Base-by-base conservation (phyloP, 2,797 vertebrate genomes). In the Cottoperca gobio region DNA sequence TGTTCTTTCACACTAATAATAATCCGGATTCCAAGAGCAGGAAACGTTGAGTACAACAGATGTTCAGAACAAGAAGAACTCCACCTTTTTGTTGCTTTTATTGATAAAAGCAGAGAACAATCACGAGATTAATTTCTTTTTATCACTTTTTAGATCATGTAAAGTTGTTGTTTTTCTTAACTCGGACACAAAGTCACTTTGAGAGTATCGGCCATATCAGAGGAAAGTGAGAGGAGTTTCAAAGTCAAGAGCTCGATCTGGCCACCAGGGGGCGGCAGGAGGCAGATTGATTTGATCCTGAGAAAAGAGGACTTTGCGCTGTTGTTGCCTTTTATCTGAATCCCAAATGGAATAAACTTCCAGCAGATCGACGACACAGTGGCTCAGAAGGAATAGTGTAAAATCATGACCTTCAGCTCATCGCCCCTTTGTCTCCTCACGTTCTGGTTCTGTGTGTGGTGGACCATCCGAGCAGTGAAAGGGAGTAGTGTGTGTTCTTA, bases 81-180 rank as follows among this genome's bases (percentile, higher is more conserved):
- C 46, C 61, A 45, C 24, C 2, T 48, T 17, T 62, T n/a, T n/a
- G 70, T 68, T 69, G 70, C 73, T 89, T 84, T 73, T 59, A 49
- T 58, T 49, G 21, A 49, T 67, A 83, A 67, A 78, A 80, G 90
- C 86, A 87, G 87, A 91, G 90, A 94, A 93, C 93, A 94, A 94
- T 93, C 91, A 88, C 77, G 73, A 89, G 78, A 83, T 85, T 79
- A 4, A 57, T 73, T 79, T 45, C 16, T 76, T 77, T 61, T 42
- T n/a, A n/a, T 19, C 13, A 12, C 59, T n/a, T 81, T 69, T 62
- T 10, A 55, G n/a, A 69, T 87, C 58, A 64, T 79, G 58, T 54
- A 5, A 43, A 59, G 58, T 26, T 65, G 76, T 66, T 53, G n/a
- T 40, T 66, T 28, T 43, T 50, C 78, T 70, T 12, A 72, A 70